Evolutionary conservation across 2,888 invertebrate species (phyloP), one percentile per base, ranked within the genome.

Genomic region (Conchocele bisecta): DNA sequence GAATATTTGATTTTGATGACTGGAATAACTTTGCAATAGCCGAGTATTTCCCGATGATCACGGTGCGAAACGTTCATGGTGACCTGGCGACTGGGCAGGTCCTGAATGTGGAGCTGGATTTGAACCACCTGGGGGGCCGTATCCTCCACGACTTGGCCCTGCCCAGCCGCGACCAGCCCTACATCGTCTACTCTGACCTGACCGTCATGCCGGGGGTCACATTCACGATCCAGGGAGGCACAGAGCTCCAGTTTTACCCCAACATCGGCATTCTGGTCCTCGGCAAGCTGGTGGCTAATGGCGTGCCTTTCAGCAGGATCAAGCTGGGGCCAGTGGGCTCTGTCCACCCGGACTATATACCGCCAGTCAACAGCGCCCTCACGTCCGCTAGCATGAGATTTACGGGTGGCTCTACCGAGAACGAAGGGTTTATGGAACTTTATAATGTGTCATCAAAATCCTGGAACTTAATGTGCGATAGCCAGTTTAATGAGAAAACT

Each of bases 21-120:
- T 99, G 99, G 99, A 99, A 99, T 90, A 97, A 97, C 91, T 98
- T 97, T 90, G 98, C 98, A 0, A 94, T 98, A 57, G 98, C 98
- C 0, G 93, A 95, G 15, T 99, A 95, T 91, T 93, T 95, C 60
- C 99, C 99, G 0, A 99, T 94, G 90, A 93, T 98, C 65, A 93
- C 95, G 0, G 95, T 95, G 11, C 76, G 79, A 26, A 67, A 81
- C 44, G 79, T 85, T 31, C 73, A 81, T 17, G 82, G 88, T n/a
- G 66, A 74, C 17, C 31, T 85, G 9, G 74, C 86, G 1, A 75
- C 76, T 26, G 89, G 85, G 20, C 66, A 66, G 7, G 83, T 79
- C 53, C 61, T 83, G 11, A 68, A 82, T 9, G 66, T 81, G 13
- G 75, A 77, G 6, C 67, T 89, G 11, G 83, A 89, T 53, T 76